Conservation (phyloP, 1,140 invertebrate genomes). For the Leptestheria dahalacensis region DNA sequence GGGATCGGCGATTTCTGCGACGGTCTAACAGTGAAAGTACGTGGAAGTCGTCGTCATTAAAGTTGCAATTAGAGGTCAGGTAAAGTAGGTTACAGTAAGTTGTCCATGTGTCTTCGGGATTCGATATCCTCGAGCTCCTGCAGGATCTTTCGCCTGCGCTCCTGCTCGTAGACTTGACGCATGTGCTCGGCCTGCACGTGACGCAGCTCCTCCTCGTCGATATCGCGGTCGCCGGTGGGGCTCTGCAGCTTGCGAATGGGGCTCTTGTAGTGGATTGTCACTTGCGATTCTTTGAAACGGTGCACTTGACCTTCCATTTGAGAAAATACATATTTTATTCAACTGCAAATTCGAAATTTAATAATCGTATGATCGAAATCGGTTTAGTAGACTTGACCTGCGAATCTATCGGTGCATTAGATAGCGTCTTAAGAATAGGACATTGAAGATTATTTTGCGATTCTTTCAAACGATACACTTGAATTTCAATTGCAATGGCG, state of each 20-base stretch:
- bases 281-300: slow-evolving; percentile 75
- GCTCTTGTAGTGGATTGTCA: slow-evolving; percentile 80
- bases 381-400: no score
- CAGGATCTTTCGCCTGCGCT: slow-evolving; percentile 68
- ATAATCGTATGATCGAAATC: no score
- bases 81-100: slow-evolving; percentile 60
- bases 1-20: slow-evolving; percentile 86
- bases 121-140: slow-evolving; percentile 83
- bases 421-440: no score
- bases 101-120: slow-evolving; percentile 73
- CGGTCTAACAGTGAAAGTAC: slow-evolving; percentile 37
- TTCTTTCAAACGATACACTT: no score
- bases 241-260: slow-evolving; percentile 71
- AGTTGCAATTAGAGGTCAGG: background rate
- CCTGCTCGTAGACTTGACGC: slow-evolving; percentile 75
- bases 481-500: no score
- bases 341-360: no score
- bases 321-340: no score
- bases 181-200: slow-evolving; percentile 73
- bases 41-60: background rate
- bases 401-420: no score
- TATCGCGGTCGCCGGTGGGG: slow-evolving; percentile 43
- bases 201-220: slow-evolving; percentile 45
- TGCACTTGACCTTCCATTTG: slow-evolving; percentile 76
- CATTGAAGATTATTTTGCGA: no score